Evolutionary conservation across 53 echinoderm and acorn worm species (phyloP).

Genomic region (Patiria pectinifera): DNA sequence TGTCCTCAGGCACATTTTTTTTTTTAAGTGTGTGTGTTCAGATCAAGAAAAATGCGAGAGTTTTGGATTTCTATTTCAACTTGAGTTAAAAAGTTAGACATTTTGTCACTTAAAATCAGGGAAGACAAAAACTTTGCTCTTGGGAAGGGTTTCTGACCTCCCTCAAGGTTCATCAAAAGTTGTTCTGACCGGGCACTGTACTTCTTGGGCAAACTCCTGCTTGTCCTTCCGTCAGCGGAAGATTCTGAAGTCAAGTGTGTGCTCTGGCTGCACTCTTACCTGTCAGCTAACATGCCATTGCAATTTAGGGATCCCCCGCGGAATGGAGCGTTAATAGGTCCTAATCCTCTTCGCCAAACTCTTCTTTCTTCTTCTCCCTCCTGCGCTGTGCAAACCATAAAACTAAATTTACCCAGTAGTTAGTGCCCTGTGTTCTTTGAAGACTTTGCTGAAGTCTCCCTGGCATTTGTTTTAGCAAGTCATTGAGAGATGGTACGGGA

Average conservation of each 20-base stretch:
- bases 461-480: slow-evolving; percentile 54
- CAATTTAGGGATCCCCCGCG: slow-evolving; percentile 6
- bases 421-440: not conserved
- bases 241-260: slow-evolving; percentile 44
- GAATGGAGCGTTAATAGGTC: slow-evolving; percentile 48
- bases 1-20: no score
- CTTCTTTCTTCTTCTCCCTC: slow-evolving; percentile 2
- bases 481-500: not conserved
- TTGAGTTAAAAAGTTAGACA: not conserved
- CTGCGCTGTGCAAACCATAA: not conserved
- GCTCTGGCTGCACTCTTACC: slow-evolving; percentile 45
- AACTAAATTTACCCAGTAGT: not conserved
- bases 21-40: no score
- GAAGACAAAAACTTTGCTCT: not conserved
- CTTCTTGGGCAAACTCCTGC: not conserved
- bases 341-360: slow-evolving; percentile 29
- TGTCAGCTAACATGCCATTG: slow-evolving; percentile 39
- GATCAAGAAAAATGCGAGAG: no score
- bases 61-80: no score
- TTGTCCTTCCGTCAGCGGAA: slow-evolving; percentile 4
- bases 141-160: not conserved
- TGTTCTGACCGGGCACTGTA: slow-evolving; percentile 52
- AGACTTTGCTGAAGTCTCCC: not conserved
- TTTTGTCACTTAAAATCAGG: not conserved
- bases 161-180: not conserved